Evolutionary conservation across 2,797 vertebrate species (phyloP), one percentile per base, ranked within the genome.

Genomic region (Melanogrammus aeglefinus): DNA sequence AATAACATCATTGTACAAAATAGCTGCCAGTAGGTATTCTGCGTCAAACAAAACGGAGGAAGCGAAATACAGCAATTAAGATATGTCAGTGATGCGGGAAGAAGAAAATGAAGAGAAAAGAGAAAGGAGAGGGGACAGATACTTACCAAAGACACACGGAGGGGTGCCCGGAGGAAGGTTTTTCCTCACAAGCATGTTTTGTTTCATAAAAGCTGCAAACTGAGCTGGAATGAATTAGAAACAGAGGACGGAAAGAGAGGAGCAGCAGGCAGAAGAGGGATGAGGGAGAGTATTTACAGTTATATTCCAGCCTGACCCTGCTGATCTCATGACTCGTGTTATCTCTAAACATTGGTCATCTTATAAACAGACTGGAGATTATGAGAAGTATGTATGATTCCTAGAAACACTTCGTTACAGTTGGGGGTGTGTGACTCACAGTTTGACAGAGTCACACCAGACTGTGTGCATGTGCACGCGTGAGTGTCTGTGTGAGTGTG

Each of bases 201-300:
- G 97, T 96, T 98, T 99, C 96, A 99, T 96, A 96, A 99, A 98
- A 95, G 97, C 97, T 95, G 97, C 97, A 81, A 99, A 98, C 95
- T 98, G 97, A 95, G 97, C 98, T 99, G 95, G 93, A 97, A 97
- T 91, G 92, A 96, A 97, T 86, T 36, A 81, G 89, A 90, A 90
- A 92, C 86, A 93, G 78, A 91, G 91, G 88, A 77, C 78, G 77
- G 88, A 92, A 86, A 89, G 84, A 86, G 92, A 90, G 91, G 88
- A 88, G 79, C 84, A 63, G 88, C 82, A 88, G 90, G 86, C 13
- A 90, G 80, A 90, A 86, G 83, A 92, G 84, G 91, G 88, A 85
- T 88, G 93, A 79, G 89, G 86, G 83, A 93, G 83, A 93, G 84
- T 77, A 90, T 89, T 90, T 69, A 89, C 90, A 92, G 89, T 91